Evolutionary conservation across 2,888 invertebrate species (phyloP).

Genomic region (Conus canariensis): DNA sequence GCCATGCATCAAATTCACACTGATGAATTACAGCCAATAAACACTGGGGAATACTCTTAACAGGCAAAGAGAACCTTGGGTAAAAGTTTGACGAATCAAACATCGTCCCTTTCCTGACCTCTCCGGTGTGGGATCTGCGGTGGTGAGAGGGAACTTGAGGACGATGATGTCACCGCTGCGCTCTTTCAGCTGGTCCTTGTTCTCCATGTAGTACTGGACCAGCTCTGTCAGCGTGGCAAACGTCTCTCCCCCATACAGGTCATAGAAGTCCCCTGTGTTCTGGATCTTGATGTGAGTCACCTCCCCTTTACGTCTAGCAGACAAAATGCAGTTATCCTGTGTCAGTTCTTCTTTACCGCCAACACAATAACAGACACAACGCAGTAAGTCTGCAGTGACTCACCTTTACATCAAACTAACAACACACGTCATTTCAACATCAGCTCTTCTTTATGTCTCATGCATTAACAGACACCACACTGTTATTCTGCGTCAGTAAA

Average conservation of each 20-base stretch:
- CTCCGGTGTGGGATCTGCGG: constrained; percentile 97
- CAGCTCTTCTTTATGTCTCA: not conserved
- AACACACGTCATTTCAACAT: too few relatives aligned
- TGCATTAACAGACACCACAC: too few relatives aligned
- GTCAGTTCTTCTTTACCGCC: not conserved
- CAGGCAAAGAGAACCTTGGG: too few relatives aligned
- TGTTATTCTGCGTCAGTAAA: too few relatives aligned
- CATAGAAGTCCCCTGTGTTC: constrained; percentile 98
- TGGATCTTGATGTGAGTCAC: constrained; percentile 99
- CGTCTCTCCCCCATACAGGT: constrained; percentile 97
- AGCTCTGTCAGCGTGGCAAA: constrained; percentile 98
- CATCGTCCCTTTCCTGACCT: constrained; percentile 80
- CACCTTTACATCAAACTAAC: not conserved
- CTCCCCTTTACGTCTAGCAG: constrained; percentile 90
- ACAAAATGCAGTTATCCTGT: not conserved
- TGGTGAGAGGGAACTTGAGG: constrained; percentile 94
- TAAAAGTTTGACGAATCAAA: too few relatives aligned
- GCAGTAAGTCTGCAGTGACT: too few relatives aligned
- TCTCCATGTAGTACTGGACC: constrained; percentile 98
- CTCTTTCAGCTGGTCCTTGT: constrained; percentile 94
- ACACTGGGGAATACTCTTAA: too few relatives aligned
- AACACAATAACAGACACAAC: too few relatives aligned
- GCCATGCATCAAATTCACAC: too few relatives aligned
- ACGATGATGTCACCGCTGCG: constrained; percentile 97
- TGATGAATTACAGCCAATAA: too few relatives aligned